phyloP scores from a whole-genome alignment of 2,797 vertebrate genomes.

The Champsocephalus gunnari region DNA sequence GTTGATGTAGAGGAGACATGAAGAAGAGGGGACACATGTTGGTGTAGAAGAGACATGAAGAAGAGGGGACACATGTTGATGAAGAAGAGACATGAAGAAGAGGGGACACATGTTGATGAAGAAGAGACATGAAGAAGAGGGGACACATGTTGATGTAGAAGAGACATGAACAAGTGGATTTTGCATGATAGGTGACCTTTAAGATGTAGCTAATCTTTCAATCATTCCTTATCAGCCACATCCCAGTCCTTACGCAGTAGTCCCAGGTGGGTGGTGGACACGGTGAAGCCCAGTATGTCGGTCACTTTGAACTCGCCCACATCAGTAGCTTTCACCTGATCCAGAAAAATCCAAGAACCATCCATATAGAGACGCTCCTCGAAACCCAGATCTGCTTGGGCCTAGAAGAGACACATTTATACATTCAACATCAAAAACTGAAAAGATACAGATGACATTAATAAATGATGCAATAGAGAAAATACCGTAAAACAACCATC shows the following conservation, averaged over 20 bases:
- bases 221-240: not conserved
- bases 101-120: no score
- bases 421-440: not conserved
- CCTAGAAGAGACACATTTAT: conserved; percentile 48
- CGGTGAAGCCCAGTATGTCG: conserved; percentile 75
- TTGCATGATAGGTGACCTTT: no score
- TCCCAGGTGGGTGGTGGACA: conserved; percentile 74
- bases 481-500: not conserved
- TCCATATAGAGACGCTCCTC: conserved; percentile 78
- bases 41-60: no score
- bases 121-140: no score
- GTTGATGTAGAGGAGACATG: no score
- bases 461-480: conserved; percentile 1
- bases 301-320: conserved; percentile 76
- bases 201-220: no score
- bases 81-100: no score
- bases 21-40: no score
- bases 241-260: conserved; percentile 73
- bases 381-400: conserved; percentile 58
- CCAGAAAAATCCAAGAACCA: conserved; percentile 74
- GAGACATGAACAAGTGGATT: no score
- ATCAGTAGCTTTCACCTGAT: conserved; percentile 74
- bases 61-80: no score
- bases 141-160: no score
- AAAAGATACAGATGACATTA: conserved; percentile 1